Evolutionary conservation across 2,888 invertebrate genomes (phyloP), one percentile per base, ranked within the genome.

Genomic region (Heliconius charithonia): DNA sequence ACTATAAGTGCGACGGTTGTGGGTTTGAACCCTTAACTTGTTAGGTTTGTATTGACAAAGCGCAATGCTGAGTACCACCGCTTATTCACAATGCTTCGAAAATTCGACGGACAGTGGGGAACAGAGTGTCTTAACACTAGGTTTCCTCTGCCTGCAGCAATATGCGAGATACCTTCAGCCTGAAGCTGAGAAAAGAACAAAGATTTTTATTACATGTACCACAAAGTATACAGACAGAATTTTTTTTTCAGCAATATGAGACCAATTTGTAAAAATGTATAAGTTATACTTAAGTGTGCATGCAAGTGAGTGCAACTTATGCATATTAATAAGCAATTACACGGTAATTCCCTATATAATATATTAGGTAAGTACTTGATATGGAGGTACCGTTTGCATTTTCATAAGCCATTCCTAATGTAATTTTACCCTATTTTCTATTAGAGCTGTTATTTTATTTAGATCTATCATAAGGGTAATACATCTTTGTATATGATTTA

Each of bases 391-490:
- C 80, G 82, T 85, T 85, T 79, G 27, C 72, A 87, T 89, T 87
- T 82, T 80, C 88, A 88, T 88, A 85, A 85, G 83, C 83, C 82
- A 86, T 86, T 83, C 77, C 62, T 45, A 41, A 63, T 41, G 63
- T 74, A 74, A 74, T 74, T 72, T 32, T 59, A 59, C 72, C 72
- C 16, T 25, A 29, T 72, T 59, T 59, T 59, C 72, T 9, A 10
- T 59, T 59, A 19, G n/a, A 59, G 16, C 59, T 37, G 37, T 37
- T 59, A 72, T 72, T 59, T 72, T 16, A 59, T 37, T 37, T 59
- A 72, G n/a, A 72, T 72, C 16, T 59, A 37, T 59, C 32, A 59
- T 72, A 72, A 72, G 59, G 22, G 37, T 59, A 72, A 59, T 59
- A 59, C 4, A 32, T 29, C 7, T 13, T 29, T 32, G 32, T 63